phyloP scores from a whole-genome alignment of 1,140 invertebrate species.

The Uloborus diversus region DNA sequence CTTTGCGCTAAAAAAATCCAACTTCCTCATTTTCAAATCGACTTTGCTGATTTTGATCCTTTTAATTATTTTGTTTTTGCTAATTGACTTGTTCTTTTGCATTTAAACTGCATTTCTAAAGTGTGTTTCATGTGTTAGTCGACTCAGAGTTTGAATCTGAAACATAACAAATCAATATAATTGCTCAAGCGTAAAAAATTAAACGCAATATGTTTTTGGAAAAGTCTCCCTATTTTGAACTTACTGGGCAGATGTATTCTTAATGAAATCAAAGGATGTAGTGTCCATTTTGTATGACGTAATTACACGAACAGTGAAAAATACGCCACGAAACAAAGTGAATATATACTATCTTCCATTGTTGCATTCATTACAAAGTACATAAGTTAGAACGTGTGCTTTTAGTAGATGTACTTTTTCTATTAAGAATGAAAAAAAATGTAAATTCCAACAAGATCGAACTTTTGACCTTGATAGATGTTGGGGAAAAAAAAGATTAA shows the following conservation, averaged over 20 bases:
- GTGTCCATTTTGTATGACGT: constrained; percentile 11
- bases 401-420: not conserved
- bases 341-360: constrained; percentile 28
- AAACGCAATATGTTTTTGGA: not conserved
- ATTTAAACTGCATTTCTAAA: not conserved
- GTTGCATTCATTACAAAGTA: constrained; percentile 10
- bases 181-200: not conserved
- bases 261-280: not conserved
- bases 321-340: constrained; percentile 20
- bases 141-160: not conserved
- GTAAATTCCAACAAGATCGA: not conserved
- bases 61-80: not conserved
- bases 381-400: not conserved
- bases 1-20: not conserved
- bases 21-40: not conserved
- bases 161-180: not conserved
- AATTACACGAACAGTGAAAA: not conserved
- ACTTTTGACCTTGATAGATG: not conserved
- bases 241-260: not conserved
- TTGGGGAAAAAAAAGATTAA: not conserved
- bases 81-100: not conserved
- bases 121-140: not conserved
- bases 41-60: not conserved
- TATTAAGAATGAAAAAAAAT: not conserved
- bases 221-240: not conserved